These are phyloP conservation scores for Sphenodon punctatus DNA, from an alignment of 2,797 vertebrate species.

Conservation along the genomic window DNA sequence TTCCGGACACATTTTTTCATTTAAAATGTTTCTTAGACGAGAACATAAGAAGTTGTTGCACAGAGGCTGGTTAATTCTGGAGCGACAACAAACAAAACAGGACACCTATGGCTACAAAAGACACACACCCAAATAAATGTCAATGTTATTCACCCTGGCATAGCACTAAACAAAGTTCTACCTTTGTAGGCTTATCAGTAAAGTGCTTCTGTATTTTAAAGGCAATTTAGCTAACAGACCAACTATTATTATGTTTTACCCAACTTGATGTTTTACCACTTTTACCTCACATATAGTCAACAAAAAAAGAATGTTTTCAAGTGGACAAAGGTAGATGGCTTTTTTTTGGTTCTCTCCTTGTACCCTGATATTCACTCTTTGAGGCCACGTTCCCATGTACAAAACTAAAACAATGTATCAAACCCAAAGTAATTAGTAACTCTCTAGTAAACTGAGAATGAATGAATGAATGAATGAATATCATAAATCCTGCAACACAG, in stretches of 20 bases:
- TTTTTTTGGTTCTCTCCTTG: neutral
- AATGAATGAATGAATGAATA: too few relatives aligned
- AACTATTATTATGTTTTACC: neutral
- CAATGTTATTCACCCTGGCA: neutral
- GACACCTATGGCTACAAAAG: neutral
- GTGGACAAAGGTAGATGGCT: neutral
- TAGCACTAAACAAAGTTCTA: neutral
- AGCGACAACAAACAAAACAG: neutral
- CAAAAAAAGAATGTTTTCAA: neutral
- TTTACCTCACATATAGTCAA: neutral
- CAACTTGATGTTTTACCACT: too few relatives aligned
- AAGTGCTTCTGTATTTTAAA: neutral
- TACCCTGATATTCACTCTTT: neutral
- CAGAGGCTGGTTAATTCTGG: constrained; percentile 1
- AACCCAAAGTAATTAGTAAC: too few relatives aligned
- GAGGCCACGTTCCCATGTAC: too few relatives aligned
- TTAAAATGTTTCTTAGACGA: constrained; percentile 12
- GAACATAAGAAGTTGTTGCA: neutral
- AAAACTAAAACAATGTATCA: too few relatives aligned
- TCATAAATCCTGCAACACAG: too few relatives aligned
- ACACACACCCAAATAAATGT: neutral
- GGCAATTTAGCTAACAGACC: neutral
- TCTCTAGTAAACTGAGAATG: too few relatives aligned
- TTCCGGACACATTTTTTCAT: neutral
- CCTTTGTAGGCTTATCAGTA: neutral